Evolutionary conservation across 2,113 vertebrate genomes (phyloP), one percentile per base, ranked within the genome.

Genomic region (Peromyscus leucopus): DNA sequence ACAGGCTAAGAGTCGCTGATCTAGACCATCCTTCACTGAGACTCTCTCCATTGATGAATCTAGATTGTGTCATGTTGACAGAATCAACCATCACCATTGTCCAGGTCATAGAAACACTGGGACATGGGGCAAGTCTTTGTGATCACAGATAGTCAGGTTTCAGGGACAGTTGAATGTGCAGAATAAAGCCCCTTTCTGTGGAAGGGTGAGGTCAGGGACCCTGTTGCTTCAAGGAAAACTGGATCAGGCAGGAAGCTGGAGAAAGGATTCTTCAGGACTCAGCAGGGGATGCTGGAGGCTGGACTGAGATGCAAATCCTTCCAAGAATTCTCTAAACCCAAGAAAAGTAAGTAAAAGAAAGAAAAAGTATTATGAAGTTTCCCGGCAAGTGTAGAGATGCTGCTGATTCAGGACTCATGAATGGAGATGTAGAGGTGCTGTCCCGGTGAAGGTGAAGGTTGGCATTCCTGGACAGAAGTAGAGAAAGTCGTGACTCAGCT

Each of bases 341-440:
- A 42, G 57, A 42, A 28, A 63, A 42, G 59, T 42, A 26, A 63
- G 15, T 31, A 28, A 65, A 42, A 65, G 82, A 84, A 59, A 84
- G 79, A 5, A 59, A 4, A 46, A 1, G 16, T 19, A 15, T n/a
- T 82, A 28, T 31, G 16, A 42, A 63, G 26, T 65, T 46, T 65
- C 39, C 24, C 13, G 10, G 39, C 24, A 9, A 65, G 39, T 1
- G 0, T 11, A 11, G 59, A 65, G 24, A 63, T 11, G 39, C 16
- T 19, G 5, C 59, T 31, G 82, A 63, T 16, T 85, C 2, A 13
- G 80, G 42, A 61, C 2, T 63, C 4, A 39, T 0, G 13, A 13
- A 2, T 5, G 3, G 59, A 28, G n/a, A 17, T n/a, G 13, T 15
- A 28, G 36, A 2, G 11, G 1, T 2, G 3, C 22, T 2, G n/a